Percentiles rank a stretch among this genome's conserved stretches.
phyloP scores from a whole-genome alignment of 2,113 vertebrate species.

The Aythya baeri region DNA sequence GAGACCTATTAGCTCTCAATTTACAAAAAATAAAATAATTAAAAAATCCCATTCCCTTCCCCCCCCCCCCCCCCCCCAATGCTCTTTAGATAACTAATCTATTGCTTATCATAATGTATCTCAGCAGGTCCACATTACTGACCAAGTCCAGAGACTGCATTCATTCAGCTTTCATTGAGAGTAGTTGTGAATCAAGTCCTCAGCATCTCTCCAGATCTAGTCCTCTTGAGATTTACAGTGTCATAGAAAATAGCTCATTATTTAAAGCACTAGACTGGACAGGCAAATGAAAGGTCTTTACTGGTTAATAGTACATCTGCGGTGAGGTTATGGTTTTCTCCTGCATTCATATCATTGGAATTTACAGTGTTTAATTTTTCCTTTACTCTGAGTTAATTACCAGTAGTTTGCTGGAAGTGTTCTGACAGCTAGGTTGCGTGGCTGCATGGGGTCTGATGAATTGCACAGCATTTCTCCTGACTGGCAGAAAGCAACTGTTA shows the following conservation, averaged over 20 bases:
- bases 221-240: constrained; percentile 7
- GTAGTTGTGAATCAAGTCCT: not conserved
- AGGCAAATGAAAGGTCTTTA: not conserved
- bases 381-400: constrained; percentile 3
- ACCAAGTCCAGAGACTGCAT: not conserved
- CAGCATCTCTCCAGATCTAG: not conserved
- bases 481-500: not conserved
- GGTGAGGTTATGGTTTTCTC: not conserved
- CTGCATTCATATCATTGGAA: not conserved
- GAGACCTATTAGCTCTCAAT: fast-evolving
- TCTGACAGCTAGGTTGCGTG: not conserved
- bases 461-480: not conserved
- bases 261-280: not conserved
- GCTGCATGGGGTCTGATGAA: not conserved
- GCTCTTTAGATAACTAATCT: not conserved
- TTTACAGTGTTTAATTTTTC: not conserved
- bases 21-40: not conserved
- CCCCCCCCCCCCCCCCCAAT: fast-evolving
- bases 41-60: too few species aligned
- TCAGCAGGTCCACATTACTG: fast-evolving
- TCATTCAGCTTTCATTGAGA: not conserved
- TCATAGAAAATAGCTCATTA: not conserved
- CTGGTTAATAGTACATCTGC: not conserved
- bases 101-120: not conserved
- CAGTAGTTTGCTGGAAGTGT: not conserved